Evolutionary conservation across 2,113 vertebrate genomes (phyloP).

Genomic region (Tetraodon nigroviridis): DNA sequence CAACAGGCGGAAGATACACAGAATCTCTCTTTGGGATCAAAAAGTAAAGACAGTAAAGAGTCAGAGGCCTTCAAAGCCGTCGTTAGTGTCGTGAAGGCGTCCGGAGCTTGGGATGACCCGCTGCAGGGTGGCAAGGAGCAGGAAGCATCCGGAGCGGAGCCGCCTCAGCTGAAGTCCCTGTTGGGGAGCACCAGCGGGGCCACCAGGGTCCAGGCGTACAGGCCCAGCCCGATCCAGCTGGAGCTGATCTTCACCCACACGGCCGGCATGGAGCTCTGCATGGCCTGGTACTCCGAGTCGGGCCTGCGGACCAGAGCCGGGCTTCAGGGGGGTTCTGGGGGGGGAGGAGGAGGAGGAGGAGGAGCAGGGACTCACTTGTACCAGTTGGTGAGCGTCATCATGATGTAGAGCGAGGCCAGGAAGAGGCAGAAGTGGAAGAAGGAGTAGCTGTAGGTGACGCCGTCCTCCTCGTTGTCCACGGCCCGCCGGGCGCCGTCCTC

Average conservation of each 20-base stretch:
- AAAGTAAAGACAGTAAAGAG: no score
- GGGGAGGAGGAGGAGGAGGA: neutral
- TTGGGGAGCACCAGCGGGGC: slow-evolving; percentile 79
- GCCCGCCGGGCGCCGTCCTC: slow-evolving; percentile 68
- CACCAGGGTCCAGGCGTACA: slow-evolving; percentile 90
- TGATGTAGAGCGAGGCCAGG: slow-evolving; percentile 89
- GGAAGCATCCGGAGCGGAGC: neutral
- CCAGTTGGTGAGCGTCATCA: slow-evolving; percentile 98
- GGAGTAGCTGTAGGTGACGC: slow-evolving; percentile 85
- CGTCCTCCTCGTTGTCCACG: slow-evolving; percentile 85
- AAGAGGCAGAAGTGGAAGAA: slow-evolving; percentile 91
- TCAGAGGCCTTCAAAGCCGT: no score
- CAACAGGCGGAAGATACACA: no score
- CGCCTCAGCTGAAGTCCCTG: slow-evolving; percentile 82
- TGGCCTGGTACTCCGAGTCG: slow-evolving; percentile 31
- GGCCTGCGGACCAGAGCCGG: slow-evolving; percentile 69
- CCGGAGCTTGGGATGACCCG: no score
- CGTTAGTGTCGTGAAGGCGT: no score
- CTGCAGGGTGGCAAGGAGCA: no score
- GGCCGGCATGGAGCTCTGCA: slow-evolving; percentile 80
- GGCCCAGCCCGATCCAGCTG: slow-evolving; percentile 83
- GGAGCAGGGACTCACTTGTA: slow-evolving; percentile 78
- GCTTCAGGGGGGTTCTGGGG: neutral
- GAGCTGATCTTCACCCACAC: slow-evolving; percentile 95
- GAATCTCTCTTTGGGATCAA: no score